Base-by-base conservation (phyloP, 2,888 invertebrate species). In the Parnassius smintheus region DNA sequence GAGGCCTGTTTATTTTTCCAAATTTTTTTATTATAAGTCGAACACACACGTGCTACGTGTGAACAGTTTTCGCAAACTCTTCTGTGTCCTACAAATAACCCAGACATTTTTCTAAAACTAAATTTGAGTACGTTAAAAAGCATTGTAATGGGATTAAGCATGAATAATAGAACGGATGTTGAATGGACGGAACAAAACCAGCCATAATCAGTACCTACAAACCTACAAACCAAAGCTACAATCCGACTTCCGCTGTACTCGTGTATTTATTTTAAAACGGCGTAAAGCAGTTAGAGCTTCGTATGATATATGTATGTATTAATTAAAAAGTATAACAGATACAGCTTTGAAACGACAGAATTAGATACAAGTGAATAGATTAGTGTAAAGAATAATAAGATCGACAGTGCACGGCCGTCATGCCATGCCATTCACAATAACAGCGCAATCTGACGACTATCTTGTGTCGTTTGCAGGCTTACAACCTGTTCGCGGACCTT, bases 151-250 rank as follows among this genome's bases (percentile, higher is more conserved):
- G 70, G 71, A 78, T 77, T 80, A 74, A 79, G 77, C 71, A 75
- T 68, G 70, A 71, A 87, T 82, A 87, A 88, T 81, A 73, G 77
- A 78, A 70, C 86, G 88, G 86, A 88, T 81, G 84, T 86, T 83
- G 78, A 80, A 77, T 77, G 80, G 76, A 74, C 75, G 75, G 72
- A 68, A 68, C 68, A 70, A 42, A 59, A 67, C 68, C 68, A 70
- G 74, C 75, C 76, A 82, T 81, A 76, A 80, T 80, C 80, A 78
- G 80, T 82, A 51, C 59, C 9, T 41, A 83, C 78, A 79, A 77
- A 78, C n/a, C n/a, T n/a, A n/a, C 18, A 18, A 18, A 18, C 18
- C 18, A 18, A 18, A 18, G 18, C 18, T 18, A 18, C 18, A 18
- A 18, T 18, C 73, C 75, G 72, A 79, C 82, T 83, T 87, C 83